Percentiles rank a stretch among this genome's conserved stretches.
phyloP scores from a whole-genome alignment of 2,888 invertebrate genomes.

The Habroteleia sp. region DNA sequence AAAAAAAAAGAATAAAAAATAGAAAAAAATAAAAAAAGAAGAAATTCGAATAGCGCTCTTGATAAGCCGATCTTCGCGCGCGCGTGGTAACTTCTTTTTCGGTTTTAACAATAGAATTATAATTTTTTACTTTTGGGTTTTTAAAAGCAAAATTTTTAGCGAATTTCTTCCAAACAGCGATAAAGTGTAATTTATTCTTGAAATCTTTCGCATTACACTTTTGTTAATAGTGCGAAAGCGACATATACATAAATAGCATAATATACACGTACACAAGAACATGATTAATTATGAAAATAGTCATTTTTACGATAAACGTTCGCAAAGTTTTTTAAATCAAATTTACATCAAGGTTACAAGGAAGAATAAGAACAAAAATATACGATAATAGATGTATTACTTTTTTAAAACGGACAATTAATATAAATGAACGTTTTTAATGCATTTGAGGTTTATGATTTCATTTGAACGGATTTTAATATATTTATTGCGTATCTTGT shows the following conservation, averaged over 20 bases:
- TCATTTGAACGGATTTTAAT: constrained; percentile 57
- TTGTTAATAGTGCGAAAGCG: background rate
- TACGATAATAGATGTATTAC: constrained; percentile 55
- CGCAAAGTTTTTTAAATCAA: constrained; percentile 57
- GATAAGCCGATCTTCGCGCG: constrained; percentile 18
- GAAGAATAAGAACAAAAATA: constrained; percentile 16
- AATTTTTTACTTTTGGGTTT: constrained; percentile 14
- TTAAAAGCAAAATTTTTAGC: constrained; percentile 26
- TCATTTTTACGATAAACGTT: constrained; percentile 58
- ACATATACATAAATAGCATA: constrained; percentile 5
- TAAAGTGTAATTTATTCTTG: constrained; percentile 27
- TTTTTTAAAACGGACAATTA: constrained; percentile 58
- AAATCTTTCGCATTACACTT: constrained; percentile 12
- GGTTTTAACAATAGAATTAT: constrained; percentile 31
- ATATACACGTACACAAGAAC: constrained; percentile 18
- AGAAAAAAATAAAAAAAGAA: constrained; percentile 3
- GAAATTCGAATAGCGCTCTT: constrained; percentile 17
- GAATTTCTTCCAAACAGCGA: constrained; percentile 30
- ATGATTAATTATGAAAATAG: constrained; percentile 44
- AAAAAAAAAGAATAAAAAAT: constrained; percentile 16
- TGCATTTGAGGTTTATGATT: constrained; percentile 60
- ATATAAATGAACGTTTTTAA: constrained; percentile 61
- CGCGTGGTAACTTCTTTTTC: constrained; percentile 21
- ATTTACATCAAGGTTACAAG: constrained; percentile 49
- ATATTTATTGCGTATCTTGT: constrained; percentile 62